Percentiles rank a stretch among this genome's conserved stretches.
Evolutionary conservation across 2,113 vertebrate genomes (phyloP).

Genomic region (Axis porcinus): DNA sequence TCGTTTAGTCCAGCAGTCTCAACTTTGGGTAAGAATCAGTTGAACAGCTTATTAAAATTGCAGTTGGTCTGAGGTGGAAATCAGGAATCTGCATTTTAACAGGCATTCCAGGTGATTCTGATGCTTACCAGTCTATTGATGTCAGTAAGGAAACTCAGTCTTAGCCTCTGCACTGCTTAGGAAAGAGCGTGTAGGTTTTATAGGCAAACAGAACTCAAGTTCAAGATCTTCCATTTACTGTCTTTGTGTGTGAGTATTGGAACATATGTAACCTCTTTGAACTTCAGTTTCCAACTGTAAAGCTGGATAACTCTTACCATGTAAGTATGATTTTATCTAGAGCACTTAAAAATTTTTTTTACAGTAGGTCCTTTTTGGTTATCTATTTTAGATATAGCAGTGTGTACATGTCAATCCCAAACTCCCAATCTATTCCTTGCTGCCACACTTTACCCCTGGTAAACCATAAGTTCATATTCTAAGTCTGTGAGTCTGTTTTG

Average conservation of each 20-base stretch:
- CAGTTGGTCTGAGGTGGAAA: not conserved
- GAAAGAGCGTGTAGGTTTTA: not conserved
- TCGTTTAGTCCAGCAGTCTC: not conserved
- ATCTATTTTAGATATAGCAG: not conserved
- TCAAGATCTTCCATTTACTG: not conserved
- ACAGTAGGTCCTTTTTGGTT: not conserved
- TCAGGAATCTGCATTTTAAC: not conserved
- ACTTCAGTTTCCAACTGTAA: not conserved
- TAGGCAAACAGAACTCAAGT: not conserved
- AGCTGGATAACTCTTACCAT: not conserved
- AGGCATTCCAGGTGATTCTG: not conserved
- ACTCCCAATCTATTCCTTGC: not conserved
- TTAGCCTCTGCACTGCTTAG: not conserved
- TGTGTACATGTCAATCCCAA: not conserved
- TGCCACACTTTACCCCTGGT: not conserved
- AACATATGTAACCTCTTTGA: not conserved
- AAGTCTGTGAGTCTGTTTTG: not conserved
- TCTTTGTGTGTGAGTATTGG: not conserved
- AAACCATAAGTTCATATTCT: not conserved
- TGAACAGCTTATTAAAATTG: not conserved
- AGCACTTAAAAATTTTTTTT: not conserved
- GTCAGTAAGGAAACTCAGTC: not conserved
- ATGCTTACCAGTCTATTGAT: not conserved
- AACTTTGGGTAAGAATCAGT: not conserved
- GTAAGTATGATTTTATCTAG: not conserved